Evolutionary conservation across 2,888 invertebrate genomes (phyloP), one percentile per base, ranked within the genome.

Genomic region (Hyppa rectilinea): DNA sequence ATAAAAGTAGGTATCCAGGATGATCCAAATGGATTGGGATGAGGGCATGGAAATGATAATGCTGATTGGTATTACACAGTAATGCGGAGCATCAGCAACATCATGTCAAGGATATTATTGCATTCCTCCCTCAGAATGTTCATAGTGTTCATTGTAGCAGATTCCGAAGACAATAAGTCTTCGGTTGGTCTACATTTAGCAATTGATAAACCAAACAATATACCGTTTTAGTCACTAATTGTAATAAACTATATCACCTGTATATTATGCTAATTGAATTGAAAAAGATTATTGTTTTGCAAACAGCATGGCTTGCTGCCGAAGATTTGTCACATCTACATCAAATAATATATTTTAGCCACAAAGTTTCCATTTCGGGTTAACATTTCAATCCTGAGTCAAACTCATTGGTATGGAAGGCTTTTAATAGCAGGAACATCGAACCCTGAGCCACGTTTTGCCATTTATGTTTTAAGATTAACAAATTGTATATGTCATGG

Each of bases 91-190:
- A 12, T 40, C 14, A 40, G 29, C 31, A 49, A 12, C 20, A 69
- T 31, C 17, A 36, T 4, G 70, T 55, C 29, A 36, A 50, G 50
- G 36, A 43, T 71, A 71, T 52, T 74, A 45, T 52, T 12, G 64
- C 36, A 71, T 71, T 71, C 74, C 52, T 73, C 14, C 20, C 26
- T 20, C 14, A 23, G 63, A 73, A n/a, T 63, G 36, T 52, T 23
- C 50, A 52, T 40, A 73, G 17, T 63, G 36, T 52, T 23, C 50
- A 52, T 40, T 52, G 62, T 50, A 29, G 23, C 40, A 73, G 34
- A 40, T 43, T 36, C 49, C 34, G 3, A 9, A 50, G n/a, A 23
- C 14, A 20, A 50, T 17, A 12, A 55, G 17, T 40, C 29, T n/a
- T 29, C 49, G 66, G 66, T 23, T 23, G 29, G 23, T 1, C 20